phyloP scores from a whole-genome alignment of 30 jellyfish, hydroid and myxozoan genomes.

The Aurelia coerulea region DNA sequence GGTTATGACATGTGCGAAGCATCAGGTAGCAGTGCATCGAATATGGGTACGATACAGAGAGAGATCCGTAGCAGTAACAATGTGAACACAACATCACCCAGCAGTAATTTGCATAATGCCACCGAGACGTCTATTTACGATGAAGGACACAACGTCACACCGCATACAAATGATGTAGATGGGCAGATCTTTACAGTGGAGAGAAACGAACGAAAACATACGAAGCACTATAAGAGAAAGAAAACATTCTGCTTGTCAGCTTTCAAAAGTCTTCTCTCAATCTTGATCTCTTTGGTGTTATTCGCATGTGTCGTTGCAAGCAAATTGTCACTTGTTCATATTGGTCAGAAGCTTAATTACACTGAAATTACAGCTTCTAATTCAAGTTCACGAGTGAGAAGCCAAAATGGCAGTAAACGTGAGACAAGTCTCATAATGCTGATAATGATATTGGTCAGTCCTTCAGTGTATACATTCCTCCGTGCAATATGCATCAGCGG shows the following conservation, averaged over 20 bases:
- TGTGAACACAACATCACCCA: too few species aligned
- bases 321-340: slow-evolving; percentile 78
- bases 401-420: slow-evolving; percentile 11
- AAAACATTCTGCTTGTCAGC: slow-evolving; percentile 69
- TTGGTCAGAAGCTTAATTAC: slow-evolving; percentile 59
- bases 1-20: slow-evolving; percentile 20
- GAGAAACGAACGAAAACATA: slow-evolving; percentile 37
- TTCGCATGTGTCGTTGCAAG: slow-evolving; percentile 81
- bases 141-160: background rate
- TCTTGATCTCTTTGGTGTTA: slow-evolving; percentile 55
- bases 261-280: slow-evolving; percentile 64
- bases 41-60: slow-evolving; percentile 25
- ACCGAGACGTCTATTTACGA: too few species aligned
- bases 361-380: slow-evolving; percentile 2
- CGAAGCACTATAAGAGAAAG: slow-evolving; percentile 61
- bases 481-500: slow-evolving; percentile 68
- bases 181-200: slow-evolving; percentile 74
- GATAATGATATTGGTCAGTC: slow-evolving; percentile 65
- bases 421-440: slow-evolving; percentile 82
- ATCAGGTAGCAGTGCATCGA: slow-evolving; percentile 20
- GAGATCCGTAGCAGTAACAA: background rate
- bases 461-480: slow-evolving; percentile 65
- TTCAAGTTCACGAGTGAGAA: background rate
- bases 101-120: too few species aligned
- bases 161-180: background rate